Evolutionary conservation across 2,888 invertebrate species (phyloP).

Genomic region (Callyntrura sp.): DNA sequence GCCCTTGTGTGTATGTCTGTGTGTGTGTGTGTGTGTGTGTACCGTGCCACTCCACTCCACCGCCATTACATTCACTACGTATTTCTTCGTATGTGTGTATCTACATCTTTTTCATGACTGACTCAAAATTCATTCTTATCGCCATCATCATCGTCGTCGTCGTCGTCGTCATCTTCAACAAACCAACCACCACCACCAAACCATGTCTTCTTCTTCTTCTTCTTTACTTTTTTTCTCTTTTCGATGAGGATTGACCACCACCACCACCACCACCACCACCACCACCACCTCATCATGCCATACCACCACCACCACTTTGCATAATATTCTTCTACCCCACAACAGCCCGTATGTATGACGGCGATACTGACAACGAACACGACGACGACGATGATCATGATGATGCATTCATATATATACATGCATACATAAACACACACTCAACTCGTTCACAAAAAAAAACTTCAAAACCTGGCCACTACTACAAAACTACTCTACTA

Average conservation of each 20-base stretch:
- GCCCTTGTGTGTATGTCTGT: too few relatives aligned
- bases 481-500: neutral
- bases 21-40: too few relatives aligned
- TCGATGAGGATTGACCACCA: neutral
- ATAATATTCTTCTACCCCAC: too few relatives aligned
- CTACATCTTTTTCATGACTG: neutral
- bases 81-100: neutral
- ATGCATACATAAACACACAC: neutral
- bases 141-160: neutral
- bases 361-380: neutral
- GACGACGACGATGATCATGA: conserved; percentile 18
- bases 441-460: conserved; percentile 4
- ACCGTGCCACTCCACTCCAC: neutral
- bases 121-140: conserved; percentile 18
- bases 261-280: too few relatives aligned
- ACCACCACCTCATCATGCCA: too few relatives aligned
- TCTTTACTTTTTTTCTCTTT: neutral
- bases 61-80: neutral
- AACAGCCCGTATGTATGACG: too few relatives aligned
- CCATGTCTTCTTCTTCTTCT: neutral
- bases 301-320: too few relatives aligned
- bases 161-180: conserved; percentile 3
- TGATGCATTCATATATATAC: conserved; percentile 28
- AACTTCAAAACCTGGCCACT: conserved; percentile 63
- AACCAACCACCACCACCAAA: conserved; percentile 9